Evolutionary conservation across 1,140 invertebrate species (phyloP).

Genomic region (Phthorimaea operculella): DNA sequence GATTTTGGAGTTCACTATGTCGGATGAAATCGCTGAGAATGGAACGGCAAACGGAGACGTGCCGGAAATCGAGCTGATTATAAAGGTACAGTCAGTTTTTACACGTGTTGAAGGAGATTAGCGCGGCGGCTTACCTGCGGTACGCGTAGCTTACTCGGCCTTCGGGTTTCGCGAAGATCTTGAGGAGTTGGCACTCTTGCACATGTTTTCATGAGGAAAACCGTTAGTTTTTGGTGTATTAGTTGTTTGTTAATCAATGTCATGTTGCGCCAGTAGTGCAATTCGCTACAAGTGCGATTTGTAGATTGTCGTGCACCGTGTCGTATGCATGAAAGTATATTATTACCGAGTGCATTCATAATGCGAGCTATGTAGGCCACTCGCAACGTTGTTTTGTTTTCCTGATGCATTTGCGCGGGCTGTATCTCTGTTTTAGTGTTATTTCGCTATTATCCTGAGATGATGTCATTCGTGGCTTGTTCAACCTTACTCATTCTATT

Average conservation of each 20-base stretch:
- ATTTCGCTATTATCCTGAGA: background rate
- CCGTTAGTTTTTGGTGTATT: background rate
- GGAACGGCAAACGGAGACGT: slow-evolving; percentile 76
- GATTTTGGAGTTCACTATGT: slow-evolving; percentile 59
- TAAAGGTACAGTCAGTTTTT: slow-evolving; percentile 72
- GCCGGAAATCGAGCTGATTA: slow-evolving; percentile 83
- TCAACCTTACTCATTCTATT: background rate
- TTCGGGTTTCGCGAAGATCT: slow-evolving; percentile 31
- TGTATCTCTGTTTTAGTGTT: background rate
- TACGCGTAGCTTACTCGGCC: slow-evolving; percentile 32
- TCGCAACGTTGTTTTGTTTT: slow-evolving; percentile 34
- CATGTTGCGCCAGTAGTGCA: background rate
- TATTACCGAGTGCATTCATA: slow-evolving; percentile 45
- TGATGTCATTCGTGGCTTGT: background rate
- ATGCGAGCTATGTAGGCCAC: slow-evolving; percentile 51
- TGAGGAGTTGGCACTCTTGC: slow-evolving; percentile 40
- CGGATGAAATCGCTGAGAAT: slow-evolving; percentile 69
- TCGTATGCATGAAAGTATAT: slow-evolving; percentile 46
- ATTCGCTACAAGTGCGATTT: background rate
- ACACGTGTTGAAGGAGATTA: slow-evolving; percentile 42
- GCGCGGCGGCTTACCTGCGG: slow-evolving; percentile 14
- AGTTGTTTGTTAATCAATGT: background rate
- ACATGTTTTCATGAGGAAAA: background rate
- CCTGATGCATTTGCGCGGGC: slow-evolving; percentile 4
- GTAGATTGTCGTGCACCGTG: slow-evolving; percentile 1